Conservation (phyloP, 2,888 invertebrate genomes). For the Rhabditophanes sp. region DNA sequence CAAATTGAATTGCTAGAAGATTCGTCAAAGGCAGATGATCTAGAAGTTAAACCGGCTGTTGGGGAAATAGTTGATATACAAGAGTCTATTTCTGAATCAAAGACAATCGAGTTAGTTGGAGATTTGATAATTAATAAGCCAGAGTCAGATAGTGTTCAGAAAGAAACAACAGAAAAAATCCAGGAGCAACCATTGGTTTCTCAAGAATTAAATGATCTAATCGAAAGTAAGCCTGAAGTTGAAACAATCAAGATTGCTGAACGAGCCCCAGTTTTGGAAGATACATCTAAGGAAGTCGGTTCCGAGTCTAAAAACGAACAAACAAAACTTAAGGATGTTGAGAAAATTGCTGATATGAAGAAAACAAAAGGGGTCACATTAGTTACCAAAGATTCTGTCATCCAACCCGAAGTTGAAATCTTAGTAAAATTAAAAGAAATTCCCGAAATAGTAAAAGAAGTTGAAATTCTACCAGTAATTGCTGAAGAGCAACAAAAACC, state of each 20-base stretch:
- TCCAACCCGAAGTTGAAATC: constrained; percentile 1
- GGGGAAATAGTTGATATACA: constrained; percentile 1
- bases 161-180: too few relatives aligned
- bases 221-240: constrained; percentile 1
- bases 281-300: constrained; percentile 1
- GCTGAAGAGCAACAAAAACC: constrained; percentile 1
- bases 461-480: constrained; percentile 1
- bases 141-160: too few relatives aligned
- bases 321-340: background rate
- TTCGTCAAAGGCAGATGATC: background rate
- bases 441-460: constrained; percentile 4
- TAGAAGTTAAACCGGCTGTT: constrained; percentile 4
- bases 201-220: background rate
- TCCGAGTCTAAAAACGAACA: background rate
- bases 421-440: constrained; percentile 2
- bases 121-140: constrained; percentile 4
- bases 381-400: too few relatives aligned
- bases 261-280: background rate
- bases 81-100: constrained; percentile 4
- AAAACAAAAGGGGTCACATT: constrained; percentile 1
- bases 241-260: background rate
- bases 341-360: constrained; percentile 5
- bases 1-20: background rate
- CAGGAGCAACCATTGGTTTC: background rate
- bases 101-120: constrained; percentile 6